Evolutionary conservation across 2,888 invertebrate genomes (phyloP).

Genomic region (Diplolepis rosae): DNA sequence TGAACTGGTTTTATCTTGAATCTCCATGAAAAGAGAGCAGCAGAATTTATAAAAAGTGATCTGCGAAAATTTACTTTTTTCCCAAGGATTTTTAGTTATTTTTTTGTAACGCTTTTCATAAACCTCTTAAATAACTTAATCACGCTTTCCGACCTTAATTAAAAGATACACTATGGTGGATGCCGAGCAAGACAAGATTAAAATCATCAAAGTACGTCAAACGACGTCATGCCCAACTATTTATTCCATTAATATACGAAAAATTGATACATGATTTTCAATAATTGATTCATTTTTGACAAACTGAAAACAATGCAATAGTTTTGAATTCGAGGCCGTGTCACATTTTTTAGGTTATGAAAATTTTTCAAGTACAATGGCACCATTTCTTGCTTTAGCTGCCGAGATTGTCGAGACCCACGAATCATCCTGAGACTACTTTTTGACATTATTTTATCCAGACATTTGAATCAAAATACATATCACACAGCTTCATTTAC

Average conservation of each 20-base stretch:
- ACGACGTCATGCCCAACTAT: too few relatives aligned
- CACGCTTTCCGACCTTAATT: not conserved
- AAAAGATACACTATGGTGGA: not conserved
- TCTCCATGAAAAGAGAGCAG: constrained; percentile 4
- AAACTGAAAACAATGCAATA: not conserved
- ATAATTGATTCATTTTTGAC: not conserved
- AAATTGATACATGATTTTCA: not conserved
- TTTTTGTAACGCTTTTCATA: not conserved
- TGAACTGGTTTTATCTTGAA: constrained; percentile 18
- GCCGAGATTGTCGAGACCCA: not conserved
- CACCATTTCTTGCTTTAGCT: not conserved
- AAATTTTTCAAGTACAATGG: not conserved
- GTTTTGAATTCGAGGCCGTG: not conserved
- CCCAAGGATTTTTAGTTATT: not conserved
- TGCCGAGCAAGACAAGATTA: not conserved
- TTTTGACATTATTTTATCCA: not conserved
- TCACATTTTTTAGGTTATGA: not conserved
- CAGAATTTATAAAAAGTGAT: not conserved
- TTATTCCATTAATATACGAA: not conserved
- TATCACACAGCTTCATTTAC: not conserved
- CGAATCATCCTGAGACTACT: not conserved
- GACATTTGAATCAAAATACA: not conserved
- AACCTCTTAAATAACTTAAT: not conserved
- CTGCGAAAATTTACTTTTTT: not conserved
- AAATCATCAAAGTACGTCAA: not conserved